Conservation (phyloP, 2,797 vertebrate species). For the Sebastes wilsoni region DNA sequence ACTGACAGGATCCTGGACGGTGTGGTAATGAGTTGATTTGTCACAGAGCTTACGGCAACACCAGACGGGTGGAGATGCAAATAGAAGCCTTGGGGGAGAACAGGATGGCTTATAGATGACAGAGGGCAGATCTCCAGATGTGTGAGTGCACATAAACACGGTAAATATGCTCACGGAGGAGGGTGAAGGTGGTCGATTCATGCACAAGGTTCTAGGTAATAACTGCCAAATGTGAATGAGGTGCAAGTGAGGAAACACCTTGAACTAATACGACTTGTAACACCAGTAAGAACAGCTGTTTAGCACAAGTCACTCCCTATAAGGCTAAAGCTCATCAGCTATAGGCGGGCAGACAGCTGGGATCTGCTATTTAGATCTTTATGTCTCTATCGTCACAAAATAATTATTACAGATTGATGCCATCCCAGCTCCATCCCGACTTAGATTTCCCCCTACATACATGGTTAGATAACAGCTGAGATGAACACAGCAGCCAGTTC, state of each 20-base stretch:
- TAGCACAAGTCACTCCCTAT: neutral
- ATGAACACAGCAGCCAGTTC: conserved; percentile 31
- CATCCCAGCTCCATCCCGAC: neutral
- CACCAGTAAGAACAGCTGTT: neutral
- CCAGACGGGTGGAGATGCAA: conserved; percentile 17
- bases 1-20: neutral
- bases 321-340: neutral
- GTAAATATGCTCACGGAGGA: neutral
- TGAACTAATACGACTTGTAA: neutral
- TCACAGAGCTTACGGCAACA: conserved; percentile 25
- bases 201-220: conserved; percentile 10
- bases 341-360: neutral
- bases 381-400: neutral
- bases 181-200: neutral
- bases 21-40: conserved; percentile 37
- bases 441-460: neutral
- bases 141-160: neutral
- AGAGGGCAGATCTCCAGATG: conserved; percentile 32
- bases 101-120: conserved; percentile 42
- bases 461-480: conserved; percentile 47
- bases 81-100: conserved; percentile 28
- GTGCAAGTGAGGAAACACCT: conserved; percentile 16
- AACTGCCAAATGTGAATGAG: conserved; percentile 30
- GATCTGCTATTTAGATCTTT: neutral
- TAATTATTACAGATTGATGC: neutral